These are phyloP conservation scores for Linurgus olivaceus DNA, from an alignment of 2,797 vertebrate genomes.

Conservation along the genomic window DNA sequence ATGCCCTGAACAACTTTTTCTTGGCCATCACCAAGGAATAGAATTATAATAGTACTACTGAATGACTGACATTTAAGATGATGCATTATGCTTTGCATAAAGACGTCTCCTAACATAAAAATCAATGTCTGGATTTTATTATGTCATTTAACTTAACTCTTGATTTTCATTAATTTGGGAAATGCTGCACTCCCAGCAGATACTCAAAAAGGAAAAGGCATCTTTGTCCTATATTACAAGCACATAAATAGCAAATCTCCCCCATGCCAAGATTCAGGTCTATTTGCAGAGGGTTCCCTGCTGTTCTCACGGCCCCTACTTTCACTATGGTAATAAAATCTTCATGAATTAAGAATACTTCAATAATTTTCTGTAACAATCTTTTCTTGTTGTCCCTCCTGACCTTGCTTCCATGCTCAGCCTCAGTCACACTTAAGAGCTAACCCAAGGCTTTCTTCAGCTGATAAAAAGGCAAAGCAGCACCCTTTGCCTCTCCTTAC, in stretches of 20 bases:
- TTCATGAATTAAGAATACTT: neutral
- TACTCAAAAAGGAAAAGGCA: neutral
- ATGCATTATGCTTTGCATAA: conserved; percentile 18
- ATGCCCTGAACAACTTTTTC: neutral
- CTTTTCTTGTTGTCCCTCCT: neutral
- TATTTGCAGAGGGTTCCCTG: neutral
- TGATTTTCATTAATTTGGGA: conserved; percentile 18
- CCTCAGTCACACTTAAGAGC: neutral
- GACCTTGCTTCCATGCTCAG: neutral
- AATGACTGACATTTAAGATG: conserved; percentile 24
- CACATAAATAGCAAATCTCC: neutral
- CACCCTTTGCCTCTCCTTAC: neutral
- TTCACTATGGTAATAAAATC: neutral
- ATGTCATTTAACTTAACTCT: conserved; percentile 2
- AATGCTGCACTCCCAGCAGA: neutral
- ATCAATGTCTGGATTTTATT: conserved; percentile 38
- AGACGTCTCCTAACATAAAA: conserved; percentile 38
- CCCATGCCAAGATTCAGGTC: neutral
- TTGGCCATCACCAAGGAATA: neutral
- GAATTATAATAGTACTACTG: neutral
- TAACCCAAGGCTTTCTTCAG: neutral
- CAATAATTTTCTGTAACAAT: neutral
- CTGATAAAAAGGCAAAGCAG: neutral
- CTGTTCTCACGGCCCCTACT: neutral
- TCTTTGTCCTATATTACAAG: neutral